A percentile compares a stretch with the other conserved stretches of the same genome.
These are phyloP conservation scores for Caenorhabditis becei DNA, from an alignment of 2,888 invertebrate species.

Conservation along the genomic window DNA sequence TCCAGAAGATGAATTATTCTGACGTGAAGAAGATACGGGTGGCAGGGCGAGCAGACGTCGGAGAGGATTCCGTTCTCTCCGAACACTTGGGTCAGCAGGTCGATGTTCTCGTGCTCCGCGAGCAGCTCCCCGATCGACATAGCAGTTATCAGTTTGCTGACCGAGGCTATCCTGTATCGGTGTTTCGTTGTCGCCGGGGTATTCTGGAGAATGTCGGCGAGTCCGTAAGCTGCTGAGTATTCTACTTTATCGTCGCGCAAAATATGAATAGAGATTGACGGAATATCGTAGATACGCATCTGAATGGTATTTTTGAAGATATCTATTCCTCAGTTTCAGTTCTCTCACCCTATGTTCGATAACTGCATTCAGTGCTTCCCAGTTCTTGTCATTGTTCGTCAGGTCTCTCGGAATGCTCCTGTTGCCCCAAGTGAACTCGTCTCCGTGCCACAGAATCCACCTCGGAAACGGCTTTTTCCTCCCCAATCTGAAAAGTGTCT, in stretches of 20 bases:
- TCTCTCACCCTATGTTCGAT: slow-evolving; percentile 46
- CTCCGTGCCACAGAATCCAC: slow-evolving; percentile 68
- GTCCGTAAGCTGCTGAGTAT: slow-evolving; percentile 67
- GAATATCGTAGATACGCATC: slow-evolving; percentile 69
- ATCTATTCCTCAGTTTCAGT: not conserved
- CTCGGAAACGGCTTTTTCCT: slow-evolving; percentile 35
- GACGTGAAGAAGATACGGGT: slow-evolving; percentile 55
- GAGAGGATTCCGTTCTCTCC: slow-evolving; percentile 61
- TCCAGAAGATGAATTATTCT: slow-evolving; percentile 67
- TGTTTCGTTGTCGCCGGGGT: slow-evolving; percentile 53
- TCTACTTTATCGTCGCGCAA: slow-evolving; percentile 46
- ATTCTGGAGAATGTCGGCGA: slow-evolving; percentile 65
- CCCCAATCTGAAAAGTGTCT: slow-evolving; percentile 35
- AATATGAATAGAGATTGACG: slow-evolving; percentile 70
- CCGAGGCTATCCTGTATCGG: slow-evolving; percentile 70
- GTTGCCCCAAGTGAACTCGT: slow-evolving; percentile 63
- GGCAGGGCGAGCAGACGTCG: slow-evolving; percentile 56
- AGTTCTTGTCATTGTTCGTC: slow-evolving; percentile 23
- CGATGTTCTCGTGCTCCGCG: slow-evolving; percentile 51
- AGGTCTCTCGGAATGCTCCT: slow-evolving; percentile 54
- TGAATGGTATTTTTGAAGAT: slow-evolving; percentile 24
- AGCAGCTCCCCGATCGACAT: slow-evolving; percentile 70
- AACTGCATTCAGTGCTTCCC: slow-evolving; percentile 39
- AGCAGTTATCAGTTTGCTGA: slow-evolving; percentile 70
- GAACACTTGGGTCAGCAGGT: slow-evolving; percentile 61